phyloP scores from a whole-genome alignment of 2,888 invertebrate species.

The Rhogogaster chlorosoma region DNA sequence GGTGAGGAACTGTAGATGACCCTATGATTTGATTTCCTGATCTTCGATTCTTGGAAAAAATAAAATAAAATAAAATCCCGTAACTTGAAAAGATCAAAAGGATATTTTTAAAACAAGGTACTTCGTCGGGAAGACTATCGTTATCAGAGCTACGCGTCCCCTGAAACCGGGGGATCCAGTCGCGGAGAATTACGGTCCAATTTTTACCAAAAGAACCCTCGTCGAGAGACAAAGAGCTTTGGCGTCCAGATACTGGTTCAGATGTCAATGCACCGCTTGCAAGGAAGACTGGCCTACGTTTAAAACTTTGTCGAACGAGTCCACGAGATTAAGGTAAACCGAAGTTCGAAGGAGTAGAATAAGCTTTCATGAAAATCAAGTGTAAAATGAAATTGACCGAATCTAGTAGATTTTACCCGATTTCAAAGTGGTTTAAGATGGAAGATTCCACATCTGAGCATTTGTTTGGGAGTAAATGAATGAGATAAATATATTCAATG shows the following conservation, averaged over 20 bases:
- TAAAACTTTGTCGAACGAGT: constrained; percentile 80
- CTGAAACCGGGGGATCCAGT: constrained; percentile 84
- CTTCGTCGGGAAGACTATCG: constrained; percentile 86
- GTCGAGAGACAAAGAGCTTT: constrained; percentile 83
- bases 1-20: constrained; percentile 77
- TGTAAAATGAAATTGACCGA: too few species aligned
- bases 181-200: constrained; percentile 92
- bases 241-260: constrained; percentile 88
- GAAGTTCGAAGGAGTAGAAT: neutral
- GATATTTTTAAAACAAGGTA: constrained; percentile 79
- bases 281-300: constrained; percentile 87
- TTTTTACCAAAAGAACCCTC: constrained; percentile 82
- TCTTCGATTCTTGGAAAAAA: neutral
- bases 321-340: constrained; percentile 75
- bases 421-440: too few species aligned
- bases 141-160: constrained; percentile 85
- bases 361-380: constrained; percentile 40
- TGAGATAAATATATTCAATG: too few species aligned
- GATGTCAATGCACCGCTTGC: constrained; percentile 87
- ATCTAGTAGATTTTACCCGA: too few species aligned
- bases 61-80: neutral
- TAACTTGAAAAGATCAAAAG: constrained; percentile 1
- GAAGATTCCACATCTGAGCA: too few species aligned
- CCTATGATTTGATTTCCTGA: neutral
- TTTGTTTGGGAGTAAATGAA: too few species aligned